phyloP scores from a whole-genome alignment of 2,113 vertebrate genomes.

The Picathartes gymnocephalus region DNA sequence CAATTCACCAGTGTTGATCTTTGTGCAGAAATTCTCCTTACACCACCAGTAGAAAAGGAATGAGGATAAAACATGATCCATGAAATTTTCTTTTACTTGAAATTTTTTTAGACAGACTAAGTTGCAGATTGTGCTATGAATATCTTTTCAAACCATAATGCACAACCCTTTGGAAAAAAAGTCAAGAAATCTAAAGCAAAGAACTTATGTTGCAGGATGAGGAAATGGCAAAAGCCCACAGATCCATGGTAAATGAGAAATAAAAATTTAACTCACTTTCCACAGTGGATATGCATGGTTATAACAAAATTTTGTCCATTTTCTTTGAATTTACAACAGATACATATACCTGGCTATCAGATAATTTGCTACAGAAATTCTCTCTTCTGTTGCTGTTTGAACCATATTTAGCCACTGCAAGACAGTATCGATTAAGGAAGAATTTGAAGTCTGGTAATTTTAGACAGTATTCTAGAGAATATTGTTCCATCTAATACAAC shows the following conservation, averaged over 20 bases:
- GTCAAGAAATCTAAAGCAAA: not conserved
- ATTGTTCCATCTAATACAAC: not conserved
- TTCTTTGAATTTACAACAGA: not conserved
- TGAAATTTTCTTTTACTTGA: not conserved
- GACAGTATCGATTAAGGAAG: not conserved
- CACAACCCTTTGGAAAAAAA: not conserved
- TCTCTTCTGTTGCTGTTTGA: not conserved
- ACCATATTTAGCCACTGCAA: not conserved
- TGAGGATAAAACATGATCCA: not conserved
- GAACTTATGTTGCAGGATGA: rapidly evolving
- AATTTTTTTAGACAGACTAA: not conserved
- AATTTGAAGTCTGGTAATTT: not conserved
- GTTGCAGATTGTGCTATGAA: not conserved
- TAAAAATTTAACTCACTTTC: not conserved
- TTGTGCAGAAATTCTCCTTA: not conserved
- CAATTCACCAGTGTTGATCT: not conserved
- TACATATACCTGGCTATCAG: not conserved
- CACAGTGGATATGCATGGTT: not conserved
- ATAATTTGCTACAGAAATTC: not conserved
- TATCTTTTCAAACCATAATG: not conserved
- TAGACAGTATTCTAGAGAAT: not conserved
- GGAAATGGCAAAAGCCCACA: not conserved
- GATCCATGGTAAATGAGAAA: not conserved
- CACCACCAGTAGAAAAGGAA: not conserved
- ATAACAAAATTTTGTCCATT: not conserved